Base-by-base conservation (phyloP, 2,113 vertebrate species). In the Cyrtonyx montezumae region DNA sequence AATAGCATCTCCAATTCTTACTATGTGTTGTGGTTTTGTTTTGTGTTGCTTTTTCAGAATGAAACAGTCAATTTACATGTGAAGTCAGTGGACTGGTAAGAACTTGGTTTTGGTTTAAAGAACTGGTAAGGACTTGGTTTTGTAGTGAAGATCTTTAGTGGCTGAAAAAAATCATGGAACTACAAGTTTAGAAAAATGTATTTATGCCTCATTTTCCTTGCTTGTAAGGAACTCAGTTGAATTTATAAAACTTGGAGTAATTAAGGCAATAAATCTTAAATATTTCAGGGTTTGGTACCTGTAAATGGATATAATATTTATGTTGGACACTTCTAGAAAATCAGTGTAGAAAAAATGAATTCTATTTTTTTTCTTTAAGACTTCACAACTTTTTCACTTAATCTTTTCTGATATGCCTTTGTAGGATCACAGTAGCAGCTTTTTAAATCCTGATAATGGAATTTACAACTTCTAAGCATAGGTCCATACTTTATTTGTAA, bases 41-140 rank as follows among this genome's bases (percentile, higher is more conserved):
- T 63, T 63, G 9, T 65, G 32, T 73, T 43, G 68, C 77, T 46
- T 40, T 13, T 12, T 61, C 82, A 97, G 96, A 88, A 91, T 75
- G 92, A 95, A 78, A 68, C 63, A 34, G 81, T 97, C 30, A 66
- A 86, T 79, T 65, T 97, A 83, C 16, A 40, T 4, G 16, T 88
- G 26, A 96, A 94, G 13, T 74, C 95, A 62, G 92, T 88, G 25
- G 88, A 93, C 42, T 96, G 96, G 96, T 97, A 95, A n/a, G n/a
- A n/a, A n/a, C n/a, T n/a, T n/a, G n/a, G n/a, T n/a, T n/a, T n/a
- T n/a, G n/a, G n/a, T n/a, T n/a, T n/a, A n/a, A n/a, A n/a, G n/a
- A n/a, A n/a, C n/a, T n/a, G n/a, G n/a, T n/a, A n/a, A n/a, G n/a
- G n/a, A n/a, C n/a, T n/a, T 78, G 34, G 8, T 59, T 82, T 13